These are phyloP conservation scores for Thereva unica DNA, from an alignment of 2,888 invertebrate genomes.

Conservation along the genomic window DNA sequence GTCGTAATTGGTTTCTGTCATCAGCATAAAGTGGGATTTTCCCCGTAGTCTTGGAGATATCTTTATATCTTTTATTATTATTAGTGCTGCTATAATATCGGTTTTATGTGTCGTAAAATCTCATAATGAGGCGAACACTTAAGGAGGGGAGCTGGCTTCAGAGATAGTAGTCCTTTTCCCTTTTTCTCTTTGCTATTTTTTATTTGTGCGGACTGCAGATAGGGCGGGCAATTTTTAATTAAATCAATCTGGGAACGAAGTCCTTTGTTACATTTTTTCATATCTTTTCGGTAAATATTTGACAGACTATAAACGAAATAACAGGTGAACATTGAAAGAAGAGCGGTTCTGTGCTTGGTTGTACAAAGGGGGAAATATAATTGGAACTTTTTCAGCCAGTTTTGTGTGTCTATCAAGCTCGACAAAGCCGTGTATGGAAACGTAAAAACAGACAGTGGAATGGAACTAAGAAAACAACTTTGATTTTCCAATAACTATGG, in stretches of 20 bases:
- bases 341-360: no score
- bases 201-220: no score
- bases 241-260: conserved; percentile 26
- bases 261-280: conserved; percentile 15
- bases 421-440: no score
- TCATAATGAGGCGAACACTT: conserved; percentile 25
- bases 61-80: conserved; percentile 23
- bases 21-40: conserved; percentile 31
- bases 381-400: no score
- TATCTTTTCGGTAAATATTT: conserved; percentile 28
- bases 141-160: conserved; percentile 16
- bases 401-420: no score
- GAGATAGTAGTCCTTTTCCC: conserved; percentile 18
- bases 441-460: no score
- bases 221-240: conserved; percentile 22
- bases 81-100: conserved; percentile 29
- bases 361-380: no score
- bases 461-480: no score
- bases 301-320: conserved; percentile 21
- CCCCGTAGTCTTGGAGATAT: conserved; percentile 26
- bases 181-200: not conserved
- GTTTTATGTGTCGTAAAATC: conserved; percentile 26
- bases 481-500: no score
- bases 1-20: conserved; percentile 30
- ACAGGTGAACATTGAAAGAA: no score